phyloP scores from a whole-genome alignment of 2,888 invertebrate species.

The Tholera decimalis region DNA sequence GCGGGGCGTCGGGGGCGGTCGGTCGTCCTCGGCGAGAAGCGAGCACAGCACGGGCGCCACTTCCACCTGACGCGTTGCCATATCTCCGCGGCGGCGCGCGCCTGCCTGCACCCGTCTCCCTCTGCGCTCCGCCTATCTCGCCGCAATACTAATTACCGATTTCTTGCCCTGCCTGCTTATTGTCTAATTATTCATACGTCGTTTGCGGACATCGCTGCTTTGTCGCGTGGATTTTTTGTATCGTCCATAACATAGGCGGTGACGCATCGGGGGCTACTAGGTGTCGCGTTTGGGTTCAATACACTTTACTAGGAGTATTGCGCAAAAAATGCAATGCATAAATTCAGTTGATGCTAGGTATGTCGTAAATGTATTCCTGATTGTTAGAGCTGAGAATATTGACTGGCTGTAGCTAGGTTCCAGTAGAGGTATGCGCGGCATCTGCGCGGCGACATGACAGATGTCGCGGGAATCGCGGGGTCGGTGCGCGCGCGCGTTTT shows the following conservation, averaged over 20 bases:
- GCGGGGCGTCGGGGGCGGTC: slow-evolving; percentile 79
- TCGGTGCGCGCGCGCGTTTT: slow-evolving; percentile 81
- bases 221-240: slow-evolving; percentile 86
- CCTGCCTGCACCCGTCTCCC: slow-evolving; percentile 86
- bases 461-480: slow-evolving; percentile 76
- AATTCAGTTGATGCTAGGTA: slow-evolving; percentile 32
- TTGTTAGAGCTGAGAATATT: slow-evolving; percentile 29
- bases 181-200: slow-evolving; percentile 91
- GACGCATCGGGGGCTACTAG: slow-evolving; percentile 85
- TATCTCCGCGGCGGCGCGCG: slow-evolving; percentile 88
- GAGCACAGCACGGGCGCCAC: slow-evolving; percentile 86
- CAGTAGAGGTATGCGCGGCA: slow-evolving; percentile 63
- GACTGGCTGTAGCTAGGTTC: slow-evolving; percentile 49
- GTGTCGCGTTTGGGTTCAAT: slow-evolving; percentile 85
- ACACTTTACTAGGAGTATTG: slow-evolving; percentile 74
- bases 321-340: slow-evolving; percentile 54
- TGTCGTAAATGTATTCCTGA: slow-evolving; percentile 37
- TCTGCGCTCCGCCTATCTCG: slow-evolving; percentile 87
- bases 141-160: slow-evolving; percentile 90
- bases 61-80: slow-evolving; percentile 91
- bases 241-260: slow-evolving; percentile 77
- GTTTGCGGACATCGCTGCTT: slow-evolving; percentile 84
- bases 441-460: slow-evolving; percentile 76
- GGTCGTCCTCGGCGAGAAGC: slow-evolving; percentile 82
- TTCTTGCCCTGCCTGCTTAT: slow-evolving; percentile 90